Evolutionary conservation across 2,797 vertebrate species (phyloP), one percentile per base, ranked within the genome.

Genomic region (Chrosomus eos): DNA sequence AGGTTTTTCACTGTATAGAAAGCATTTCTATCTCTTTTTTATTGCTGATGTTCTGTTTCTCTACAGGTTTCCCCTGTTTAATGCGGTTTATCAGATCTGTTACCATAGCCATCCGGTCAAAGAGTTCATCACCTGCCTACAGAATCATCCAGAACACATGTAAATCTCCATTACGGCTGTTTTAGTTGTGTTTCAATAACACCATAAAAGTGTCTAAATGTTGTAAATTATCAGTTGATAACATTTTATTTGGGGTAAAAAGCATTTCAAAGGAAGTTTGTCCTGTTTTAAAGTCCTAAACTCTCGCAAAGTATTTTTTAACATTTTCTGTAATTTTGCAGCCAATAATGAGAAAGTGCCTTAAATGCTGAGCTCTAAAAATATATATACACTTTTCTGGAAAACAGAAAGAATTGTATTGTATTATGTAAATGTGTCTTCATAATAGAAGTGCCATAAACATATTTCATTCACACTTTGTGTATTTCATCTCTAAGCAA

Each of bases 111-210:
- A 96, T 88, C 95, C 97, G 0, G 96, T 99, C 45, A 88, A 92
- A 13, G 97, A 99, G 73, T 96, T 99, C 91, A 96, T 98, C 93
- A 91, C 14, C 11, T 99, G 97, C 87, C 95, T 99, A 89, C 98
- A 99, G 93, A 97, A 96, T 93, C 98, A 99, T 89, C 98, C 98
- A 3, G 97, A 96, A 85, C 98, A 99, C 92, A 92, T 96, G 90
- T 99, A 51, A 78, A 74, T 38, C 28, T 58, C 48, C 16, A 21
- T 21, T 33, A 51, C 2, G 8, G 60, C 40, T 66, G 10, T 67
- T 53, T 67, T 33, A 33, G 36, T 33, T 31, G 26, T 40, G 6
- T 31, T 9, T 48, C 31, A 23, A 9, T 71, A 70, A 40, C 33
- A 40, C 45, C 7, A 33, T 26, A 33, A 18, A 1, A 33, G 51